phyloP scores from a whole-genome alignment of 2,797 vertebrate genomes.

The Tachyglossus aculeatus region DNA sequence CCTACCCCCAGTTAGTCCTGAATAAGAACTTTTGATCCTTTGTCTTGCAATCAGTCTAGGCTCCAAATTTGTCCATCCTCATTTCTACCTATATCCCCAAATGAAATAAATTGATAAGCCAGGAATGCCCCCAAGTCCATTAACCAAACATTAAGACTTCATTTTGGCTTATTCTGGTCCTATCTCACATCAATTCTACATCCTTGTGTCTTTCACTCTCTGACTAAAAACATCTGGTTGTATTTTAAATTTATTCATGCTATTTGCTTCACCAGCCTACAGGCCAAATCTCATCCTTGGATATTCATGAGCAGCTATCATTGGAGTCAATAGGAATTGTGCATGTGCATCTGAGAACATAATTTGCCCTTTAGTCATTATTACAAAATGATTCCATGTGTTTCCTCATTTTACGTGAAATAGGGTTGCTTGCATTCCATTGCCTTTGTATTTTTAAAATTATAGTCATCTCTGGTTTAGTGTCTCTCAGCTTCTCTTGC shows the following conservation, averaged over 20 bases:
- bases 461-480: constrained; percentile 52
- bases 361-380: constrained; percentile 38
- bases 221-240: constrained; percentile 47
- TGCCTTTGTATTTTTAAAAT: constrained; percentile 49
- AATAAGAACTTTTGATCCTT: too few relatives aligned
- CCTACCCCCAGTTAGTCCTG: too few relatives aligned
- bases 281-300: constrained; percentile 34
- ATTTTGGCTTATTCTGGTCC: too few relatives aligned
- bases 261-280: constrained; percentile 44
- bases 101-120: too few relatives aligned
- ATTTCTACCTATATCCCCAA: too few relatives aligned
- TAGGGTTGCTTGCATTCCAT: constrained; percentile 50
- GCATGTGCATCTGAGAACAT: background rate
- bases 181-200: too few relatives aligned
- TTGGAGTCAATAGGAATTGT: background rate
- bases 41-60: too few relatives aligned
- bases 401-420: constrained; percentile 47
- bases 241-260: constrained; percentile 46
- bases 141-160: too few relatives aligned
- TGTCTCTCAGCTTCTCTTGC: constrained; percentile 41
- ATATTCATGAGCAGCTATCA: background rate
- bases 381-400: constrained; percentile 13
- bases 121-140: too few relatives aligned
- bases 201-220: background rate
- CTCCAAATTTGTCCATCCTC: too few relatives aligned